Evolutionary conservation across 92 coral and sea anemone genomes (phyloP), one percentile per base, ranked within the genome.

Genomic region (Epizoanthus fatuus): DNA sequence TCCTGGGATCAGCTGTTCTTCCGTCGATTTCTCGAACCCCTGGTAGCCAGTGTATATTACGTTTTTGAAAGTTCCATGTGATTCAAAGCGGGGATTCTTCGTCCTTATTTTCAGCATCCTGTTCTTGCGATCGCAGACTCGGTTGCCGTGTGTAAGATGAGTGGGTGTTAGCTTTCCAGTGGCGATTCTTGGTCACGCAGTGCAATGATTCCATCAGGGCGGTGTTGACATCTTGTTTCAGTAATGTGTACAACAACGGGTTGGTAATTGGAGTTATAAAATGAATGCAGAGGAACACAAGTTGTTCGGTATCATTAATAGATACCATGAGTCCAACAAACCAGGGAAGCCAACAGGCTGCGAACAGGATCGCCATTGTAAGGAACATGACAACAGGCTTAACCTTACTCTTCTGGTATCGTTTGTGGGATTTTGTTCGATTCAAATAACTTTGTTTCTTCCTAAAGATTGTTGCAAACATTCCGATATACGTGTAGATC

Each of bases 331-430:
- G 39, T 3, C 74, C 4, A 8, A 83, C 65, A 29, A 79, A 85
- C 75, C 87, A 89, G 0, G 93, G 93, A 29, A 89, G 44, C 93
- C 93, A 89, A 69, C 93, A 89, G 8, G 84, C 76, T 10, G 74
- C 72, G 39, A 76, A 90, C 35, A 90, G 5, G 13, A 82, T 55
- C n/a, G 93, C 93, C 93, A 89, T 89, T 0, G 60, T 15, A 0
- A 81, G 74, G 75, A 89, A 89, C 54, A 89, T 37, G 20, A 74
- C 9, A 65, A 14, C 71, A 35, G 71, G 19, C n/a, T 65, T 65
- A 2, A 65, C 1, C 47, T 65, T 42, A 12, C 10, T 65, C 40
- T 35, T 65, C 6, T n/a, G 47, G 17, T 65, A 42, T n/a, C 25
- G 71, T 37, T 6, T 35, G 17, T 20, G 14, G 44, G 7, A 3